Base-by-base conservation (phyloP, 1,140 invertebrate genomes). In the Steinernema feltiae region DNA sequence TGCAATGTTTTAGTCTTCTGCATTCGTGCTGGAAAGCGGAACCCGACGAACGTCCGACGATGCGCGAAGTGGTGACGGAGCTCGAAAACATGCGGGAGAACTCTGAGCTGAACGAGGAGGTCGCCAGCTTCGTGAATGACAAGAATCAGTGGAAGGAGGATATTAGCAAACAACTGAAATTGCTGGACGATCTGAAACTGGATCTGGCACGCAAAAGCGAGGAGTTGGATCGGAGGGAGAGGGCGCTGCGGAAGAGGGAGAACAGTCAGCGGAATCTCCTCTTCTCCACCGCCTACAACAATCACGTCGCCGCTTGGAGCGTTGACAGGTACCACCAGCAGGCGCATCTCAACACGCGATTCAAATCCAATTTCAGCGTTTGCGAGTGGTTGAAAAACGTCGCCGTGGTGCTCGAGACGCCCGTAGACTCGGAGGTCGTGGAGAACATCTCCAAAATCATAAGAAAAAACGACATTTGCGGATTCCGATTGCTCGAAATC, bases 191-290 rank as follows among this genome's bases (percentile, higher is more conserved):
- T 15, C 46, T 83, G 30, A 82, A 83, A 69, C 72, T 82, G 70
- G 80, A 83, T 69, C 71, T 83, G 41, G 80, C 77, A 15, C 71
- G 82, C 30, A 74, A 81, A 31, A 83, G 70, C 75, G 81, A 83
- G 75, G 82, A 82, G 31, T 69, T 82, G 30, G 69, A 80, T 15
- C 41, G 72, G 30, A 32, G 81, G n/a, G 81, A 82, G 70, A 32
- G 73, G 46, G 77, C 75, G n/a, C 30, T 82, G 17, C 46, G 48
- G 21, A 71, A 73, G 72, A 71, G 81, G 53, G 81, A 82, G 74
- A 80, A 75, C 35, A 82, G 80, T 69, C 82, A 83, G 70, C 31
- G 77, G 32, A 82, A 76, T 53, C 77, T 83, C 32, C 72, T 76
- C 24, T 76, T 74, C 32, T 70, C 80, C 69, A 46, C 79, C n/a